phyloP scores from a whole-genome alignment of 37 sponge, comb jelly and placozoan species.

The Oopsacas minuta region DNA sequence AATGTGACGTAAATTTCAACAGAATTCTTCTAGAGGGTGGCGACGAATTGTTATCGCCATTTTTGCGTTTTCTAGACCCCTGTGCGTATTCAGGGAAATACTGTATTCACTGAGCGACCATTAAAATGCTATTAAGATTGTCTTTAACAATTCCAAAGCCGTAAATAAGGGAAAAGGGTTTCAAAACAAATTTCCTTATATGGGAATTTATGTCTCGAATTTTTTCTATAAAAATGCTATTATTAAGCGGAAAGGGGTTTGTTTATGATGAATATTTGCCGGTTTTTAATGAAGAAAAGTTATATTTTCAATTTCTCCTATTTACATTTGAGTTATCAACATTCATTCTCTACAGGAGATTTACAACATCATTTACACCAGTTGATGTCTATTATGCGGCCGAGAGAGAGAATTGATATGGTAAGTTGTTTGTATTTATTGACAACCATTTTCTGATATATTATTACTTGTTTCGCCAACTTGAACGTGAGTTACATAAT shows the following conservation, averaged over 20 bases:
- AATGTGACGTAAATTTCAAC: too few relatives aligned
- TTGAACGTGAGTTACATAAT: too few relatives aligned
- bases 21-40: too few relatives aligned
- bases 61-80: too few relatives aligned
- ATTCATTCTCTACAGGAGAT: background rate
- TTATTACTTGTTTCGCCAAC: too few relatives aligned
- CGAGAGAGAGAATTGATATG: background rate
- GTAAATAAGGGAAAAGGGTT: background rate
- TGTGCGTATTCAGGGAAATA: too few relatives aligned
- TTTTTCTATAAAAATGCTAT: background rate
- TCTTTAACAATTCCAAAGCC: background rate
- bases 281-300: background rate
- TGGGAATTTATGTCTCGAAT: background rate
- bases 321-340: background rate
- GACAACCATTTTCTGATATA: too few relatives aligned
- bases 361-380: background rate
- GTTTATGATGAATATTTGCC: background rate
- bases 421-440: too few relatives aligned
- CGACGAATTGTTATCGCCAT: too few relatives aligned
- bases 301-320: background rate
- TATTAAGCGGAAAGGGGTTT: background rate
- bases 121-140: too few relatives aligned
- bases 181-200: background rate
- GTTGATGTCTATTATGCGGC: background rate
- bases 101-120: too few relatives aligned